phyloP scores from a whole-genome alignment of 2,797 vertebrate species.

The Sebastolobus alascanus region DNA sequence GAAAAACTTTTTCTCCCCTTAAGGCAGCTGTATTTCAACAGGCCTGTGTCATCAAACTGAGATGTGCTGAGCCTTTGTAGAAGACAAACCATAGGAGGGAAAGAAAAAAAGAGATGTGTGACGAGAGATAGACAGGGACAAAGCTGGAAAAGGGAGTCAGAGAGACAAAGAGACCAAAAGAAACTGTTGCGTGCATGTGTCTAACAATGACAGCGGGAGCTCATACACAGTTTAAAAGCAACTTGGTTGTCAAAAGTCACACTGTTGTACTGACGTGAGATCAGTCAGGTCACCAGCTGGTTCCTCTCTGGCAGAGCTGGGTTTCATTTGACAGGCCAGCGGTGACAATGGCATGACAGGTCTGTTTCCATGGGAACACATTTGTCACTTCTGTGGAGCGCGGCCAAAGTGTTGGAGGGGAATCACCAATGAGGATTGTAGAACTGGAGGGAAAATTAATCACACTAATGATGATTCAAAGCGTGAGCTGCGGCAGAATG shows the following conservation, averaged over 20 bases:
- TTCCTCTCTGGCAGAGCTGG: conserved; percentile 71
- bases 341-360: conserved; percentile 77
- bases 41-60: conserved; percentile 43
- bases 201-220: conserved; percentile 60
- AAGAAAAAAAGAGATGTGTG: conserved; percentile 19
- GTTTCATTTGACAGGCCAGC: conserved; percentile 72
- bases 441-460: conserved; percentile 73
- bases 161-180: conserved; percentile 54
- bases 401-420: conserved; percentile 63
- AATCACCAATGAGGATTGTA: conserved; percentile 71
- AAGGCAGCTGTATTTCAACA: conserved; percentile 49
- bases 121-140: conserved; percentile 40
- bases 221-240: conserved; percentile 62
- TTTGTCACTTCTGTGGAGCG: conserved; percentile 66
- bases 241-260: conserved; percentile 73
- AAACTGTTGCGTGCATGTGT: conserved; percentile 44
- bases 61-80: conserved; percentile 48
- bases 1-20: conserved; percentile 19
- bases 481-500: conserved; percentile 48
- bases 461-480: conserved; percentile 79
- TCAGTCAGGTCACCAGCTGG: conserved; percentile 82
- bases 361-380: conserved; percentile 83
- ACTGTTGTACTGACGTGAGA: conserved; percentile 74
- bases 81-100: conserved; percentile 31
- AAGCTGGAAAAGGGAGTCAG: conserved; percentile 17